These are phyloP conservation scores for Holacanthella duospinosa DNA, from an alignment of 2,888 invertebrate species.

Conservation along the genomic window DNA sequence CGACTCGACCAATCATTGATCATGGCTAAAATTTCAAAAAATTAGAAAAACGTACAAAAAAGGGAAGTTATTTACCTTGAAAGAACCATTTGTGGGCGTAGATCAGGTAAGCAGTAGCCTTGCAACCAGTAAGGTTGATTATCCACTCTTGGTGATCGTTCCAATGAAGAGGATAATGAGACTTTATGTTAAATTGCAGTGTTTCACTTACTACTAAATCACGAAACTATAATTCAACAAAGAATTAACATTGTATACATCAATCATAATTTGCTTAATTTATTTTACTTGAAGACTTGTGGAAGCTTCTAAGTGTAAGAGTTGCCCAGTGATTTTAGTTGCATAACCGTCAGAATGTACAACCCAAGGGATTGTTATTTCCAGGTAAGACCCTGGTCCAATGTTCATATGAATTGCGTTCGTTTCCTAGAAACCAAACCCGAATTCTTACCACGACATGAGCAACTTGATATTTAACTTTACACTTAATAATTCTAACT, in stretches of 20 bases:
- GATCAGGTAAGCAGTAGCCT: constrained; percentile 82
- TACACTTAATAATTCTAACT: not conserved
- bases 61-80: constrained; percentile 48
- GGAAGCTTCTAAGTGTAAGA: constrained; percentile 87
- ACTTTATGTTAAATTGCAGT: constrained; percentile 75
- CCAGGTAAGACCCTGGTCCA: constrained; percentile 88
- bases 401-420: constrained; percentile 94
- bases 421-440: constrained; percentile 59
- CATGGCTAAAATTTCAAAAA: constrained; percentile 54
- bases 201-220: constrained; percentile 91
- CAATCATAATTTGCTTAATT: not conserved
- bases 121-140: constrained; percentile 80
- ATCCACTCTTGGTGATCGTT: constrained; percentile 95
- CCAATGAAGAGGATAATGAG: constrained; percentile 86
- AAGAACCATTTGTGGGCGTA: constrained; percentile 95
- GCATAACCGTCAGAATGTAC: constrained; percentile 76
- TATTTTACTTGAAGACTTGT: constrained; percentile 64
- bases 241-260: not conserved
- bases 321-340: constrained; percentile 82
- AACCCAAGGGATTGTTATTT: constrained; percentile 92
- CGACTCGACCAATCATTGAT: constrained; percentile 95
- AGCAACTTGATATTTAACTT: not conserved
- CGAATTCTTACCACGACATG: not conserved
- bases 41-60: no score
- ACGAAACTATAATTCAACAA: constrained; percentile 53